These are phyloP conservation scores for Alligator sinensis DNA, from an alignment of 2,113 vertebrate species.

Conservation along the genomic window DNA sequence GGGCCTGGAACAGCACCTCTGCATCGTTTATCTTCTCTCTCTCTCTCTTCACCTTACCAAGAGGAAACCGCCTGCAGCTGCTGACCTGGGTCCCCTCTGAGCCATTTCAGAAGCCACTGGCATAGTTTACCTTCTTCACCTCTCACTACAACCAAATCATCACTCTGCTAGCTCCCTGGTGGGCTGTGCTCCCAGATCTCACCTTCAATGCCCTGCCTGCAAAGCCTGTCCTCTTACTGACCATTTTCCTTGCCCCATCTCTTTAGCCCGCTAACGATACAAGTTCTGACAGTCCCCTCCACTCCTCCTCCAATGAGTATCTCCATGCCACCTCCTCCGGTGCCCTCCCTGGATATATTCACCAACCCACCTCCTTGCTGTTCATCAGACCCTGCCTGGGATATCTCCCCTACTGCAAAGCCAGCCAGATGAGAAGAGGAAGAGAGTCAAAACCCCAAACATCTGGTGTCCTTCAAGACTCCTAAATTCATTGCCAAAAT, in stretches of 20 bases:
- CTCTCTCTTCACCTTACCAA: too few relatives aligned
- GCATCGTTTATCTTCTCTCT: too few relatives aligned
- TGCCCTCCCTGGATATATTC: neutral
- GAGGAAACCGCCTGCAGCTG: too few relatives aligned
- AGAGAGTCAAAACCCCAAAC: neutral
- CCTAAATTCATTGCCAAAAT: slow-evolving; percentile 36
- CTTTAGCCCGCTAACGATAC: neutral
- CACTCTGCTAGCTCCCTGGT: neutral
- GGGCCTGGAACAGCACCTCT: too few relatives aligned
- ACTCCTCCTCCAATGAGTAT: neutral
- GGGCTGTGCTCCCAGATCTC: neutral
- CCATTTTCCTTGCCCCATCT: neutral
- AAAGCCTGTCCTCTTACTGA: neutral
- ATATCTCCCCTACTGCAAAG: slow-evolving; percentile 19
- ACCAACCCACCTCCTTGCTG: neutral
- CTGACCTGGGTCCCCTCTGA: neutral
- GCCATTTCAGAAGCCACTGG: neutral
- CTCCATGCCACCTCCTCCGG: fast-evolving
- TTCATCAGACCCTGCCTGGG: slow-evolving; percentile 5
- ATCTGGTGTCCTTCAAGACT: slow-evolving; percentile 56
- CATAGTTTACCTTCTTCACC: neutral
- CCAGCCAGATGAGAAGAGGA: neutral
- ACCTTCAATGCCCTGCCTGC: neutral
- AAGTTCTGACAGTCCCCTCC: neutral
- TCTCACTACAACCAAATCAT: neutral